Evolutionary conservation across 35 echinoderm and acorn worm genomes (phyloP), one percentile per base, ranked within the genome.

Genomic region (Stichopus chloronotus): DNA sequence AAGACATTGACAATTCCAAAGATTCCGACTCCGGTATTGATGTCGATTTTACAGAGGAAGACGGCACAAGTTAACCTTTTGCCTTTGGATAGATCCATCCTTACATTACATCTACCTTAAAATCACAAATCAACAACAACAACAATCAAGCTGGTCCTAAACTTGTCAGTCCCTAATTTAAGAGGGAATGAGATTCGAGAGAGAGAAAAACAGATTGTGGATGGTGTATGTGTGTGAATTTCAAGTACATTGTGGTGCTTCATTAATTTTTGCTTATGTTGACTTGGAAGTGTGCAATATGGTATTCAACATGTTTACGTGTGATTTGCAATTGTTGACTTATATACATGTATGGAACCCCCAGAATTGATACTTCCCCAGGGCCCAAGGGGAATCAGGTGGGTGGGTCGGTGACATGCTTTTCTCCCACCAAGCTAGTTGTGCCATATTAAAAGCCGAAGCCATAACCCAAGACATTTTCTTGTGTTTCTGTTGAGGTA

Each of bases 261-360:
- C 57, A 89, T 71, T 23, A 53, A 23, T 52, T 53, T 61, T 89
- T 85, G 53, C 87, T 61, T 89, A 55, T 24, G 52, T 72, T 89
- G 30, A 89, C 52, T 43, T 59, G 87, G 87, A 89, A 89, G 87
- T 72, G 87, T 89, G 87, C 87, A 89, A 89, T 89, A 89, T 89
- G 61, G 87, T 89, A 89, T 89, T 89, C 87, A 89, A 63, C 17
- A 17, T 74, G 19, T 17, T 85, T 85, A 58, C 55, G n/a, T 85
- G 54, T 57, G 22, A 21, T 52, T 55, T 58, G 55, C 19, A 85
- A 59, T 85, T 17, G 55, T 85, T 85, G 30, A 85, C 56, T 58
- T 52, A 23, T 59, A 20, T 57, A 6, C 55, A 30, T 7, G 69
- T 19, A 43, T 22, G 17, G 6, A 16, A 14, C 17, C 69, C 69